Base-by-base conservation (phyloP, 2,888 invertebrate species). In the Cantharis rustica region DNA sequence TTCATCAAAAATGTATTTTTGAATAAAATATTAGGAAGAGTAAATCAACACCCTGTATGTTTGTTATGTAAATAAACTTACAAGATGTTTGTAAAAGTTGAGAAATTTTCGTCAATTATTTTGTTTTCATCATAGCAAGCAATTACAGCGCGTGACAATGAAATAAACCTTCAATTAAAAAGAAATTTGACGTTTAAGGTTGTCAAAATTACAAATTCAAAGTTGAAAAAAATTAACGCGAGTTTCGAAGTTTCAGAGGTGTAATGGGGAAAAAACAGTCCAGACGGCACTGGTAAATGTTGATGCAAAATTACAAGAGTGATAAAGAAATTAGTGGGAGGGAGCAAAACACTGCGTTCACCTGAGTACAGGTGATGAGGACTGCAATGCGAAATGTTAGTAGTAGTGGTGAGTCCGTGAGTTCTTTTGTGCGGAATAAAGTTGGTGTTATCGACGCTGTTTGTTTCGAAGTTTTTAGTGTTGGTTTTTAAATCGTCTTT, bases 321-420 rank as follows among this genome's bases (percentile, higher is more conserved):
- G 70, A 73, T 73, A 69, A 69, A 76, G 77, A 73, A 75, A 74
- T 72, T 77, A 72, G 79, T 79, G 78, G 80, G 80, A 78, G 79
- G 70, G 64, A 76, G 66, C 26, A 69, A 75, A 47, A 47, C 47
- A 47, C 47, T n/a, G 47, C 78, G 78, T 79, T 80, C 80, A 80
- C 80, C 80, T 80, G 80, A 78, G 77, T 71, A 72, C 72, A 74
- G 66, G 68, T 75, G 75, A 73, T 72, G 80, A 75, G 69, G 75
- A 75, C 76, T 79, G 76, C 61, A 76, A 76, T 63, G 68, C 69
- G 68, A 73, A 76, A 76, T 64, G 73, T 76, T 76, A n/a, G 68
- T 61, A 17, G 72, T 61, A 27, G 72, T 76, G 27, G 13, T 13
- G 47, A 47, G 68, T 72, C 62, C 23, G 63, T 72, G 71, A 17